Evolutionary conservation across 1,140 invertebrate species (phyloP), one percentile per base, ranked within the genome.

Genomic region (Caenorhabditis briggsae): DNA sequence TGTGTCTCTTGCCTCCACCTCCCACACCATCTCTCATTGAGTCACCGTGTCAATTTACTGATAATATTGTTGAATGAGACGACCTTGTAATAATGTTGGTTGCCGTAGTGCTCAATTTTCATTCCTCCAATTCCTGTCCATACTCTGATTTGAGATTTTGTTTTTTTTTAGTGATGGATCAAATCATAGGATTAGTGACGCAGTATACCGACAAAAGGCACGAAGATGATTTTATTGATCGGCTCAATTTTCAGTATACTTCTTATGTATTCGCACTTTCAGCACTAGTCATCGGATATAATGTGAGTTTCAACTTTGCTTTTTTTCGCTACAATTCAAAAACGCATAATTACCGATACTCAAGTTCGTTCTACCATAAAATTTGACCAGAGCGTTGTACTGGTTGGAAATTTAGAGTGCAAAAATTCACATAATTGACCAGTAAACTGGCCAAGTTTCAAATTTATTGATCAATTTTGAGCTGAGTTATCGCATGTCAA

Each of bases 181-280:
- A 58, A 18, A 58, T 83, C n/a, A 0, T 83, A 9, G 14, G 12
- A 58, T 43, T 58, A 18, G 82, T 83, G 23, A 58, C 82, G 18
- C 43, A 78, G n/a, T 78, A 78, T 50, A 78, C 70, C 18, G 70
- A 50, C 9, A 48, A 78, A 11, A 20, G 86, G 25, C 58, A 83
- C 70, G 86, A 87, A 50, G 86, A 87, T n/a, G 86, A 87, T 50
- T 61, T 48, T n/a, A 82, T 87, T 14, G 86, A 87, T 53, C 48
- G 86, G 12, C 41, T 61, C 41, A 87, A 87, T 53, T 87, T 65
- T 43, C 86, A 87, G 53, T 82, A 82, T 18, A 87, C 82, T 50
- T 56, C 86, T 1, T 87, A 87, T 56, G 78, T 70, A 16, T 88
- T 86, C 46, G 83, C 56, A 41, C 25, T 88, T 56, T 86, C 87